These are phyloP conservation scores for Lordiphosa clarofinis DNA, from an alignment of 1,140 invertebrate genomes.

Conservation along the genomic window DNA sequence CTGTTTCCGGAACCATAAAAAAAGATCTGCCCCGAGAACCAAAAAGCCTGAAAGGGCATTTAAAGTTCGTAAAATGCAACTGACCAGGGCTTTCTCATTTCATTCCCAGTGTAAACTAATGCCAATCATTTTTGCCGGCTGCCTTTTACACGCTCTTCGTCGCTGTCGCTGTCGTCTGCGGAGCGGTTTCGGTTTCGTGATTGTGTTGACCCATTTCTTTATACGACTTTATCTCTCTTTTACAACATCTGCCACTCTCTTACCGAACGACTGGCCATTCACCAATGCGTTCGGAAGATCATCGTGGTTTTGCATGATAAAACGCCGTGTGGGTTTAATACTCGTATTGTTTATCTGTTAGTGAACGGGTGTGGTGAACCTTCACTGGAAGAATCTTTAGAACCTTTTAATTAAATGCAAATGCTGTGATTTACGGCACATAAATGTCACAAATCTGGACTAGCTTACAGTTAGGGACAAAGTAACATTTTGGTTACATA, in stretches of 20 bases:
- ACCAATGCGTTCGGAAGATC: constrained; percentile 38
- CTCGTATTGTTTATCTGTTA: no score
- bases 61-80: constrained; percentile 9
- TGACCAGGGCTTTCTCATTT: constrained; percentile 28
- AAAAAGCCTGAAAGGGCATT: constrained; percentile 12
- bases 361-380: no score
- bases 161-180: constrained; percentile 7
- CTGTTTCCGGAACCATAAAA: no score
- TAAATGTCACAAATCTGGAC: constrained; percentile 26
- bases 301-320: constrained; percentile 43
- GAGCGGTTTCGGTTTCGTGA: constrained; percentile 31
- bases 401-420: constrained; percentile 16
- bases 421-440: constrained; percentile 27
- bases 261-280: constrained; percentile 9
- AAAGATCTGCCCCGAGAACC: no score
- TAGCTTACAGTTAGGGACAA: constrained; percentile 27
- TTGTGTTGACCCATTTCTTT: constrained; percentile 59
- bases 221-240: constrained; percentile 9
- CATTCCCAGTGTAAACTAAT: constrained; percentile 27
- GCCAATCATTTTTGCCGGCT: constrained; percentile 61
- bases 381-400: background rate
- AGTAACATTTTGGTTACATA: constrained; percentile 17
- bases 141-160: constrained; percentile 40
- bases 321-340: no score
- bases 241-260: constrained; percentile 6